Evolutionary conservation across 2,797 vertebrate genomes (phyloP), one percentile per base, ranked within the genome.

Genomic region (Trachurus trachurus): DNA sequence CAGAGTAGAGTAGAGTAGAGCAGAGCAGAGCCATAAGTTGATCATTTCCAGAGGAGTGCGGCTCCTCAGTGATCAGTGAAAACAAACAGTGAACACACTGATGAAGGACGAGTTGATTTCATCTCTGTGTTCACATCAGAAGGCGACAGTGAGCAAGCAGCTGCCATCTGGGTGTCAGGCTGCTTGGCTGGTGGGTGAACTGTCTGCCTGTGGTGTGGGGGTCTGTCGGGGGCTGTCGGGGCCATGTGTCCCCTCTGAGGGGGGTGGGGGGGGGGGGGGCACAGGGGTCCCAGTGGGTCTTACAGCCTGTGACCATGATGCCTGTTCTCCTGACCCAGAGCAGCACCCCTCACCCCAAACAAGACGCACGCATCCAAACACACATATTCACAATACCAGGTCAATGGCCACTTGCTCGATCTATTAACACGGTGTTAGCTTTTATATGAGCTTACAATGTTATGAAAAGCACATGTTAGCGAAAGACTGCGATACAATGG

Each of bases 161-260:
- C 73, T 44, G 65, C 92, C 93, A 93, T 94, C 90, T 94, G 93
- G 73, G 81, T 63, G 74, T 86, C 88, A 87, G 92, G 81, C 91
- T 92, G 88, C 53, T 82, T 49, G 75, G 71, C 83, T 88, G 86
- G 80, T 82, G 89, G 83, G 71, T 76, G 76, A 81, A 71, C 74
- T 26, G 67, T 78, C 59, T 66, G 87, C 84, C 88, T 86, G 82
- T 80, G 57, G 89, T 73, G 86, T 22, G 9, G 53, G 74, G 75
- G 87, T 90, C 90, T 93, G 91, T 91, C 54, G 13, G 45, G 63
- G 66, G 78, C 82, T 72, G 78, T 68, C 9, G 37, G 54, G 67
- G 79, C 89, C 90, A 92, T 95, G 93, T 94, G 93, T 88, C 88
- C 88, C 74, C 77, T 65, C 76, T 60, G 71, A 85, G 82, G 81